Evolutionary conservation across 2,888 invertebrate species (phyloP), one percentile per base, ranked within the genome.

Genomic region (Drosophila pegasa): DNA sequence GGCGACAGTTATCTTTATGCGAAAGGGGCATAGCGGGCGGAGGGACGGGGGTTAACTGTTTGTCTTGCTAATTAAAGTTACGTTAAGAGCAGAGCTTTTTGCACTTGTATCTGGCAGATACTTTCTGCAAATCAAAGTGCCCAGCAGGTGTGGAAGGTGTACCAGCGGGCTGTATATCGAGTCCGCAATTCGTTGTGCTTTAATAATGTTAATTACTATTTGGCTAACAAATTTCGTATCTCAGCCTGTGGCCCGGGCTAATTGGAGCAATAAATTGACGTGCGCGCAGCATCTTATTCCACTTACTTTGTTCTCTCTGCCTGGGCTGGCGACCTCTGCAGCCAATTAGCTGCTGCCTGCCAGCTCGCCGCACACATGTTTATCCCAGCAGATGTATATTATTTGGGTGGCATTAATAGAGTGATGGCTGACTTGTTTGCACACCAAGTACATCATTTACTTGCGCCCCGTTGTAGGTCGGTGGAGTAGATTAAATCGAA

Each of bases 51-150:
- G 47, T 48, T 50, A 64, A 64, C 60, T 82, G 86, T 83, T 85
- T 85, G 80, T 61, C 58, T 80, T 80, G 68, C 80, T 82, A 83
- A 83, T 85, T 83, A 85, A 80, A 80, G 69, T 73, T 70, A 66
- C 59, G 75, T 73, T 78, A 78, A 66, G 47, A 72, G 60, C 66
- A 38, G 61, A 68, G 52, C 65, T 45, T 52, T 55, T 69, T 74
- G 76, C 71, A 70, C 64, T 67, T 78, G 68, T 72, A 72, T 72
- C 72, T 58, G 56, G 25, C 78, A 80, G 71, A 82, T 85, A 73
- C 82, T 80, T 75, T 77, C 80, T 70, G 67, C 67, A 85, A 85
- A 85, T 83, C 82, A 82, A 79, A 80, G 75, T 37, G 45, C 43
- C 37, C 55, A 55, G 51, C 74, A 63, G 50, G 60, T 62, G 48